Base-by-base conservation (phyloP, 2,797 vertebrate species). In the Tapera naevia region DNA sequence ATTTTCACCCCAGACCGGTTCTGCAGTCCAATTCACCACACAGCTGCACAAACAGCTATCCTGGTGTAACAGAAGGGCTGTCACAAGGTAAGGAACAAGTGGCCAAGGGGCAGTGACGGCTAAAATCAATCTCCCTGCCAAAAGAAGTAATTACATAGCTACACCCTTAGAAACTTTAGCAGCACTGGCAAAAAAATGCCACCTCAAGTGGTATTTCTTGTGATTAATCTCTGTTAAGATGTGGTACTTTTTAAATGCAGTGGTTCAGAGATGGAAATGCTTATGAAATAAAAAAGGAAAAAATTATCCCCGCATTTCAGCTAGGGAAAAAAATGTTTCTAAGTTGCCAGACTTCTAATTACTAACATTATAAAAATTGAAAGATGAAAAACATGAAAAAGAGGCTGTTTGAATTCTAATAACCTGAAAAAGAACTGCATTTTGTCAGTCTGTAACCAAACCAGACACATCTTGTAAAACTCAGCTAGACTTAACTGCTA, bases 11-110 rank as follows among this genome's bases (percentile, higher is more conserved):
- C 72, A 78, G 93, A 56, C 60, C 5, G 9, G 89, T 89, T 88
- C 85, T 88, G 61, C 92, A 66, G 80, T 70, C 70, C 71, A 25
- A 18, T 25, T 83, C 41, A 14, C 50, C 0, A 5, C 3, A 33
- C 94, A 94, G 93, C 93, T 93, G 88, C 90, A 83, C 65, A 64
- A 95, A 93, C 86, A 95, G 75, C 65, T 53, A 17, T 0, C 2
- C n/a, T 30, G 69, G 67, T 76, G 30, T 4, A 61, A 64, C 60
- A 58, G 33, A 32, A 32, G 41, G 50, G 57, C 22, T 86, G 76
- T 60, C 91, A 72, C 90, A 53, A 61, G 50, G 88, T 58, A 72
- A 91, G 86, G 53, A 91, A 57, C 41, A 37, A 83, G 92, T 12
- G 58, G 54, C 80, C 80, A 75, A 75, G 60, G 71, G 51, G 64